Conservation (phyloP, 2,113 vertebrate genomes). For the Hipposideros armiger region DNA sequence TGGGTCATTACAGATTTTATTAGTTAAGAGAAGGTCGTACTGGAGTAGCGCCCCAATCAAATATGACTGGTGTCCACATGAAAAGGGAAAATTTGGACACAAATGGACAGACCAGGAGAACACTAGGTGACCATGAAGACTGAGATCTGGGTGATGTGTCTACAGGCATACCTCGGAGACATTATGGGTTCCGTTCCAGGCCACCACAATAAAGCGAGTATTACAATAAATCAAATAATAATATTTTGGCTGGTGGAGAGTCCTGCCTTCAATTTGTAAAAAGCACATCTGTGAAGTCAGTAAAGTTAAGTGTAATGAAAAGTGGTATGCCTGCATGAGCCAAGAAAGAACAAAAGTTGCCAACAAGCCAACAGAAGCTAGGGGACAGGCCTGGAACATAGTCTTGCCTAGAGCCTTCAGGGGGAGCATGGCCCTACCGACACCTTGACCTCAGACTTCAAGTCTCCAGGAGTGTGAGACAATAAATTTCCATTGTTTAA, state of each 20-base stretch:
- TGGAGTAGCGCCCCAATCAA: neutral
- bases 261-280: neutral
- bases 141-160: neutral
- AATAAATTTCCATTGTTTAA: neutral
- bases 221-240: neutral
- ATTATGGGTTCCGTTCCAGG: neutral
- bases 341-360: neutral
- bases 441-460: neutral
- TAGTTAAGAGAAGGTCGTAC: neutral
- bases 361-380: neutral
- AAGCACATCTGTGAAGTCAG: neutral
- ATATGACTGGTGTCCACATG: neutral
- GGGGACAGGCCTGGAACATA: neutral
- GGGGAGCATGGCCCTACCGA: neutral
- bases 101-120: neutral
- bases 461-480: neutral
- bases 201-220: neutral
- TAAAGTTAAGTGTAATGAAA: neutral
- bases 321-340: neutral
- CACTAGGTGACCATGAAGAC: fast-evolving
- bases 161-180: neutral
- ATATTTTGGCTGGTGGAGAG: neutral
- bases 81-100: neutral
- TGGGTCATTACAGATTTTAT: neutral
- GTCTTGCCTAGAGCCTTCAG: neutral